These are phyloP conservation scores for Drosophila baimaii DNA, from an alignment of 1,140 invertebrate species.

Conservation along the genomic window DNA sequence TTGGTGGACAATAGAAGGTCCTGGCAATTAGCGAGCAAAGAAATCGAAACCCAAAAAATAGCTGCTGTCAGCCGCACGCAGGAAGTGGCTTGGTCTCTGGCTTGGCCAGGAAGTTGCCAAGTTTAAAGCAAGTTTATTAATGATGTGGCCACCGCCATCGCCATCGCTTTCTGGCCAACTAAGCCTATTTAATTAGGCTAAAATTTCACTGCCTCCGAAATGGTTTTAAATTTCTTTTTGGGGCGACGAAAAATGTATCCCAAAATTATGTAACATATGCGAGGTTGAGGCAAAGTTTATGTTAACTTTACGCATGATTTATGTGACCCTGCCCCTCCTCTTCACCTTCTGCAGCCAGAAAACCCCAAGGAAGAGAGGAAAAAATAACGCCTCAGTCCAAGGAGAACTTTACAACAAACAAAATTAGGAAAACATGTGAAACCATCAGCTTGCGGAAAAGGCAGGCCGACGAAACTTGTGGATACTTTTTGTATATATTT, in stretches of 20 bases:
- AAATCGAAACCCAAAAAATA: slow-evolving; percentile 54
- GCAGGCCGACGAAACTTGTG: slow-evolving; percentile 50
- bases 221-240: slow-evolving; percentile 32
- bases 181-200: slow-evolving; percentile 53
- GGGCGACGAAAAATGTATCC: neutral
- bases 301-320: slow-evolving; percentile 74
- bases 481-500: slow-evolving; percentile 27
- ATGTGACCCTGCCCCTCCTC: slow-evolving; percentile 52
- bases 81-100: slow-evolving; percentile 38
- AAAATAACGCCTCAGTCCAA: slow-evolving; percentile 17
- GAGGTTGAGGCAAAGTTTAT: slow-evolving; percentile 61
- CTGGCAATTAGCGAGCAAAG: slow-evolving; percentile 51
- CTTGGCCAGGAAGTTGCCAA: slow-evolving; percentile 38
- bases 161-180: neutral
- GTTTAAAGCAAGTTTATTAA: slow-evolving; percentile 58
- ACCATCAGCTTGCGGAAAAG: slow-evolving; percentile 39
- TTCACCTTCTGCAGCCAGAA: slow-evolving; percentile 11
- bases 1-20: slow-evolving; percentile 16
- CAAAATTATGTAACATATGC: slow-evolving; percentile 65
- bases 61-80: slow-evolving; percentile 50
- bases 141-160: slow-evolving; percentile 34
- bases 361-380: neutral
- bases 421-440: slow-evolving; percentile 74
- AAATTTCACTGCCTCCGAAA: slow-evolving; percentile 8
- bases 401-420: slow-evolving; percentile 68